Evolutionary conservation across 2,113 vertebrate genomes (phyloP).

Genomic region (Brachyhypopomus occidentalis): DNA sequence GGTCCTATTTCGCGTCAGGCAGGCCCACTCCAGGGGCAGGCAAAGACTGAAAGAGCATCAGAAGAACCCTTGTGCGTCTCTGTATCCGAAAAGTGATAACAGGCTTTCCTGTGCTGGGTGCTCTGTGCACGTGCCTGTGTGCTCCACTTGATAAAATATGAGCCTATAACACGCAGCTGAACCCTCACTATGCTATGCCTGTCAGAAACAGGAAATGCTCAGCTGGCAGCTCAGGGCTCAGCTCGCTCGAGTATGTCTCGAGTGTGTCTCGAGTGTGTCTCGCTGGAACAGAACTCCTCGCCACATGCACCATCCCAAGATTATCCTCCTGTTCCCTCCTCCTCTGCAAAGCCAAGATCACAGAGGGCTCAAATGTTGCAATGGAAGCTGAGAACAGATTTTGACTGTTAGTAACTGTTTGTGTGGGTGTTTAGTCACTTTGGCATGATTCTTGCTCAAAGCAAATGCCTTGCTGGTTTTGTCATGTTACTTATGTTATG

Average conservation of each 20-base stretch:
- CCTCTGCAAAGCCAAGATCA: slow-evolving; percentile 27
- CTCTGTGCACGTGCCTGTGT: slow-evolving; percentile 37
- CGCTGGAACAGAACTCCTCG: slow-evolving; percentile 16
- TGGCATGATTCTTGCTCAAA: neutral
- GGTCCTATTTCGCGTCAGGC: slow-evolving; percentile 22
- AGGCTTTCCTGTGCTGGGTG: slow-evolving; percentile 46
- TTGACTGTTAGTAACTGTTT: too few species aligned
- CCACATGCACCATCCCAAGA: slow-evolving; percentile 28
- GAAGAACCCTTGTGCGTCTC: slow-evolving; percentile 39
- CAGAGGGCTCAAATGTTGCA: slow-evolving; percentile 35
- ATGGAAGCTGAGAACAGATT: slow-evolving; percentile 7
- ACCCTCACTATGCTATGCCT: slow-evolving; percentile 24
- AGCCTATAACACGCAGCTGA: slow-evolving; percentile 40
- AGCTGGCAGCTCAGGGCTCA: slow-evolving; percentile 42
- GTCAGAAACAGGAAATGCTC: slow-evolving; percentile 59
- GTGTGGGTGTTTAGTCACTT: neutral
- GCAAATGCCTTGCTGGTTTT: neutral
- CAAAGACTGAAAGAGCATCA: slow-evolving; percentile 6
- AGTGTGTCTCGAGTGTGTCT: slow-evolving; percentile 27
- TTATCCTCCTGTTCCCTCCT: slow-evolving; percentile 43
- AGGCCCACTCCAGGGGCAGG: slow-evolving; percentile 6
- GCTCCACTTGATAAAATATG: slow-evolving; percentile 51
- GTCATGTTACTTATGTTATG: neutral
- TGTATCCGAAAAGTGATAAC: slow-evolving; percentile 48
- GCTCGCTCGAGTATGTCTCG: slow-evolving; percentile 22